Evolutionary conservation across 2,888 invertebrate species (phyloP).

Genomic region (Nesidiocoris tenuis): DNA sequence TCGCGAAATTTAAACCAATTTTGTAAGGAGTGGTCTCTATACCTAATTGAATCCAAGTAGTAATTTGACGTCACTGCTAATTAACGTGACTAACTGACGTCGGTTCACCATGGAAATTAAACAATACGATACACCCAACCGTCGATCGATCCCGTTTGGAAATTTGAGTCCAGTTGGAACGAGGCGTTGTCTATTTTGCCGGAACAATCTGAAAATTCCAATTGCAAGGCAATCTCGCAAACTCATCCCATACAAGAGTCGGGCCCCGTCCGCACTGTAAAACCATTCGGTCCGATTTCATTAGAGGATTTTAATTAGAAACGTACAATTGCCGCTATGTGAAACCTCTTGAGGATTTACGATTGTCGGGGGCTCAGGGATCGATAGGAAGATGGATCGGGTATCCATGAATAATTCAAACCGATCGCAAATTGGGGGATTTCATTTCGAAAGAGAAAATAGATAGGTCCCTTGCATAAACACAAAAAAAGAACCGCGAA

Average conservation of each 20-base stretch:
- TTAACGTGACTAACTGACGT: no score
- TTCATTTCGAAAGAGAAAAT: slow-evolving; percentile 10
- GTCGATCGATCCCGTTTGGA: not conserved
- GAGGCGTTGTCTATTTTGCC: not conserved
- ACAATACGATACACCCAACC: no score
- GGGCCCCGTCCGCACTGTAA: not conserved
- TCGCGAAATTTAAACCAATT: no score
- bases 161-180: not conserved
- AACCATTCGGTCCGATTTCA: not conserved
- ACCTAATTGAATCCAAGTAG: no score
- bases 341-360: slow-evolving; percentile 19
- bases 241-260: not conserved
- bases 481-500: slow-evolving; percentile 5
- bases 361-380: not conserved
- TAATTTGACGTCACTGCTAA: no score
- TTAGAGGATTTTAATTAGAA: not conserved
- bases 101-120: no score
- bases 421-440: slow-evolving; percentile 19
- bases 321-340: not conserved
- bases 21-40: no score
- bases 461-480: not conserved
- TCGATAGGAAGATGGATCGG: slow-evolving; percentile 9
- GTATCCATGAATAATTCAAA: slow-evolving; percentile 14
- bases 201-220: not conserved
- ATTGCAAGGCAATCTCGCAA: not conserved